These are phyloP conservation scores for Clarias macrocephalus DNA, from an alignment of 2,113 vertebrate genomes.

Conservation along the genomic window DNA sequence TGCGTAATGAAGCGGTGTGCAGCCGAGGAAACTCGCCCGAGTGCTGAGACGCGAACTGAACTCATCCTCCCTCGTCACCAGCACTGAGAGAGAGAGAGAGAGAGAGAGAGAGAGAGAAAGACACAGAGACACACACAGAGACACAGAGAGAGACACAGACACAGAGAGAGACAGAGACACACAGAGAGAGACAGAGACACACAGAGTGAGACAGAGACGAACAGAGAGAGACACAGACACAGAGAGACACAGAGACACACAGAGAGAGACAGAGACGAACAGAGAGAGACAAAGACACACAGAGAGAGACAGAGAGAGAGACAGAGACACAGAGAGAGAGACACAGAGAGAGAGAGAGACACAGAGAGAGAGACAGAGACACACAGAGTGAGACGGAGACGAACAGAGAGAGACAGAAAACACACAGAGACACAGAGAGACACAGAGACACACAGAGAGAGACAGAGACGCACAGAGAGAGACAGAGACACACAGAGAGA, in stretches of 20 bases:
- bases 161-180: too few species aligned
- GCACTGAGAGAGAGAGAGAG: constrained; percentile 69
- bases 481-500: neutral
- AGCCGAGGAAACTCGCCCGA: constrained; percentile 88
- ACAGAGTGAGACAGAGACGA: neutral
- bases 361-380: neutral
- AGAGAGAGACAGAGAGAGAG: neutral
- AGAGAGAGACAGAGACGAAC: neutral
- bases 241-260: constrained; percentile 5
- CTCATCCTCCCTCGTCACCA: constrained; percentile 91
- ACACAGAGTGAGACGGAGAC: neutral
- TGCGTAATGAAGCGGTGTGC: constrained; percentile 90
- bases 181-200: neutral
- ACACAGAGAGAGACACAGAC: neutral
- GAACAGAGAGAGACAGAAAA: too few species aligned
- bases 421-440: neutral
- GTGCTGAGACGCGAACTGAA: constrained; percentile 91
- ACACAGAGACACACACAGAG: neutral
- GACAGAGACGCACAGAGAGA: neutral
- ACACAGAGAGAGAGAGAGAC: neutral
- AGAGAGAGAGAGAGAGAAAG: neutral
- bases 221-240: neutral
- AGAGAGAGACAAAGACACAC: neutral
- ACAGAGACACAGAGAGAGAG: neutral
- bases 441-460: neutral